Evolutionary conservation across 2,113 vertebrate species (phyloP).

Genomic region (Xiphophorus maculatus): DNA sequence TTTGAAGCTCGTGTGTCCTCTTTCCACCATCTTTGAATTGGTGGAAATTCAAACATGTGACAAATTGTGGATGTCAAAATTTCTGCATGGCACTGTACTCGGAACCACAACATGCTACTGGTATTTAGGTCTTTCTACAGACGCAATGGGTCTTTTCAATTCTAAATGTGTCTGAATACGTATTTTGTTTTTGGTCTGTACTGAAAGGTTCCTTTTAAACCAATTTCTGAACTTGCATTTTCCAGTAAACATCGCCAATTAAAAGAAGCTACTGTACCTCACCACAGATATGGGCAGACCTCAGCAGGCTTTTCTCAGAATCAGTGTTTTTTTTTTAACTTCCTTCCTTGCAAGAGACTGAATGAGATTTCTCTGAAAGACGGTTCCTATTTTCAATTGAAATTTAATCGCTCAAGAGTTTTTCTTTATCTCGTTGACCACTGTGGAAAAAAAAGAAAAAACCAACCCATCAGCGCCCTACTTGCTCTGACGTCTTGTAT

Average conservation of each 20-base stretch:
- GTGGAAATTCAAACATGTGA: neutral
- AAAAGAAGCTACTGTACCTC: slow-evolving; percentile 6
- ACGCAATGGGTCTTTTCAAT: neutral
- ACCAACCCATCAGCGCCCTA: neutral
- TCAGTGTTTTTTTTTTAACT: neutral
- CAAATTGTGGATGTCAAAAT: neutral
- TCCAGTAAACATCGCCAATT: neutral
- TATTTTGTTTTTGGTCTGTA: neutral
- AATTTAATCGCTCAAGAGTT: neutral
- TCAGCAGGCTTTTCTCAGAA: slow-evolving; percentile 19
- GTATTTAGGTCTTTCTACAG: too few relatives aligned
- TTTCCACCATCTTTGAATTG: too few relatives aligned
- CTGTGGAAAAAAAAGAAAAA: neutral
- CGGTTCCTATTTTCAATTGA: slow-evolving; percentile 17
- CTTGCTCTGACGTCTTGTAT: neutral
- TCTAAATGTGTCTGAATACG: neutral
- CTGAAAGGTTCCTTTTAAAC: neutral
- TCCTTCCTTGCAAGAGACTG: slow-evolving; percentile 8
- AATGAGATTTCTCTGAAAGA: slow-evolving; percentile 37
- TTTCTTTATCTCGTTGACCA: slow-evolving; percentile 25
- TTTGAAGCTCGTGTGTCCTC: too few relatives aligned
- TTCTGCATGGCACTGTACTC: neutral
- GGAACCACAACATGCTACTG: neutral
- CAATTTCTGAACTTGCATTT: neutral
- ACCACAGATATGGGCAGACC: neutral